Conservation (phyloP, 2,113 vertebrate genomes). For the Isurus oxyrinchus region DNA sequence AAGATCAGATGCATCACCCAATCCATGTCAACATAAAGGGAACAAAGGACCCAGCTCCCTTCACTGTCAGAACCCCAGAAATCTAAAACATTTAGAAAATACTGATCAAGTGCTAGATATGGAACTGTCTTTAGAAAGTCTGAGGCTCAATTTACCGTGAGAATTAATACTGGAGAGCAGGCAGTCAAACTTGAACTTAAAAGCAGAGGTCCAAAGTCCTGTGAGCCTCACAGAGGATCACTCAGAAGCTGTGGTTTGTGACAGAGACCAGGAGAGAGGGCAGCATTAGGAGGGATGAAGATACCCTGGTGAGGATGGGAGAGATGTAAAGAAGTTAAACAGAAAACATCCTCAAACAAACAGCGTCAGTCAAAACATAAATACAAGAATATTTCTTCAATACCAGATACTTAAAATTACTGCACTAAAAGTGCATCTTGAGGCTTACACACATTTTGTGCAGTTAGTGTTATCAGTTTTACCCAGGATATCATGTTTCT, state of each 20-base stretch:
- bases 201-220: neutral
- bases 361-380: neutral
- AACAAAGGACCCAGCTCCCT: neutral
- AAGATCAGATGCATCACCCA: neutral
- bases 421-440: neutral
- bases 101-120: neutral
- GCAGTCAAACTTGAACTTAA: neutral
- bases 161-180: neutral
- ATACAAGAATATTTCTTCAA: neutral
- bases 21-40: too few relatives aligned
- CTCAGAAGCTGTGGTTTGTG: too few relatives aligned
- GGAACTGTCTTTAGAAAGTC: neutral
- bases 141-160: neutral
- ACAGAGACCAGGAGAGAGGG: neutral
- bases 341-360: neutral
- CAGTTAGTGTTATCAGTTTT: slow-evolving; percentile 4
- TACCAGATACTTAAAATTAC: neutral
- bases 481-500: neutral
- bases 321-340: neutral
- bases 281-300: neutral
- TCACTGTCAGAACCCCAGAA: neutral
- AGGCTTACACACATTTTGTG: neutral
- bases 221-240: neutral
- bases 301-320: neutral
- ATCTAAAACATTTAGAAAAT: slow-evolving; percentile 2